A percentile compares a stretch with the other conserved stretches of the same genome.
phyloP scores from a whole-genome alignment of 2,113 vertebrate genomes.

The Hippolais icterina region DNA sequence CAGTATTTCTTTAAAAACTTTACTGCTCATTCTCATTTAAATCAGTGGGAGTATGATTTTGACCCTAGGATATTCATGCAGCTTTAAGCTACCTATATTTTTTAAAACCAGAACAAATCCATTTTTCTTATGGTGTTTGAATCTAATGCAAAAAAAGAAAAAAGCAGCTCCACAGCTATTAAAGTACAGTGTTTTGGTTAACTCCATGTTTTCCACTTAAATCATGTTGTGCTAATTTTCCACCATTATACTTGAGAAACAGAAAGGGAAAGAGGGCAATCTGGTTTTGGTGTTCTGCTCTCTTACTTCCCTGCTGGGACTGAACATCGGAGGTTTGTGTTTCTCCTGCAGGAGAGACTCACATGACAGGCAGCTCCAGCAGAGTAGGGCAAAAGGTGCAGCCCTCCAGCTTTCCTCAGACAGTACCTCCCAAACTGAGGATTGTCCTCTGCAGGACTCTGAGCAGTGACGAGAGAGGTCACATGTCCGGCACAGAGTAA shows the following conservation, averaged over 20 bases:
- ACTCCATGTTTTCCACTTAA: neutral
- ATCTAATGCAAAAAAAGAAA: neutral
- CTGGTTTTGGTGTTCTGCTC: neutral
- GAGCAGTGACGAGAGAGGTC: neutral
- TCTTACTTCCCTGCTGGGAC: neutral
- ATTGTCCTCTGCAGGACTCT: neutral
- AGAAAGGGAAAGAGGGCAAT: neutral
- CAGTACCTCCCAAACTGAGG: neutral
- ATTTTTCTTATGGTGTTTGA: neutral
- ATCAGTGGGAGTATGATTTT: neutral
- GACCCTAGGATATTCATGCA: neutral
- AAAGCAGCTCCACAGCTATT: neutral
- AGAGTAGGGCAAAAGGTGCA: neutral
- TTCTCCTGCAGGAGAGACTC: neutral
- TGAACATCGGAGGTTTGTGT: neutral
- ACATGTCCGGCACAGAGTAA: accelerated
- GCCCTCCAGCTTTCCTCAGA: neutral
- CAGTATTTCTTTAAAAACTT: neutral
- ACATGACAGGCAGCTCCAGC: neutral
- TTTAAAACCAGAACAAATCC: neutral
- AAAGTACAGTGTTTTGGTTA: neutral
- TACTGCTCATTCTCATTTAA: neutral
- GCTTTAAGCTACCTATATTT: neutral
- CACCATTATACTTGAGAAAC: neutral
- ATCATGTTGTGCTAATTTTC: neutral